phyloP scores from a whole-genome alignment of 2,888 invertebrate genomes.

The Amaurobius ferox region DNA sequence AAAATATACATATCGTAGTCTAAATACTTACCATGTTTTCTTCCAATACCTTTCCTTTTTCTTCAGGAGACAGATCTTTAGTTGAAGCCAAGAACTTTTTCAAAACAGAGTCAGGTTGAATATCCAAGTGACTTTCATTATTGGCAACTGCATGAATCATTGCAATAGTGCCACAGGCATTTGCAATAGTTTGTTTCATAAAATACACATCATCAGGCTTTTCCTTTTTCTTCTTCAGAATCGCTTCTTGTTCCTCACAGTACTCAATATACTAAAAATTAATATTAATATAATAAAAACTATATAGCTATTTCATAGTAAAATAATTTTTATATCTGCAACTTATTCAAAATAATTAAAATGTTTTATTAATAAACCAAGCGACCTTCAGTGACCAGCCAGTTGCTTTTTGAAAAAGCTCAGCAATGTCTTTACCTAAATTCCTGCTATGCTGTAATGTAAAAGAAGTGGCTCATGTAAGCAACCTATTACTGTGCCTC shows the following conservation, averaged over 20 bases:
- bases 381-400: no score
- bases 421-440: no score
- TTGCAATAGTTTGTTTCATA: constrained; percentile 92
- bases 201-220: constrained; percentile 82
- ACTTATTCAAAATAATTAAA: no score
- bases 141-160: constrained; percentile 96
- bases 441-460: no score
- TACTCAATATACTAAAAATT: constrained; percentile 32
- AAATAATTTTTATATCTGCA: no score
- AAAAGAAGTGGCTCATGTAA: no score
- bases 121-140: constrained; percentile 20
- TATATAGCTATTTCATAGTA: no score
- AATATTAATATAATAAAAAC: neutral
- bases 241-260: constrained; percentile 27
- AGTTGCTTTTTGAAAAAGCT: no score
- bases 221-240: neutral
- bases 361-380: no score
- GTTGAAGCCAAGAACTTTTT: constrained; percentile 87
- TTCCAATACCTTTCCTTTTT: constrained; percentile 86
- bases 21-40: constrained; percentile 80
- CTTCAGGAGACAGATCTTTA: constrained; percentile 83
- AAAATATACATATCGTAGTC: no score
- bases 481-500: no score
- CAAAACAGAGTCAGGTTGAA: constrained; percentile 78
- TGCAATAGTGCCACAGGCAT: constrained; percentile 98